Base-by-base conservation (phyloP, 2,113 vertebrate species). In the Microcebus griseorufus region DNA sequence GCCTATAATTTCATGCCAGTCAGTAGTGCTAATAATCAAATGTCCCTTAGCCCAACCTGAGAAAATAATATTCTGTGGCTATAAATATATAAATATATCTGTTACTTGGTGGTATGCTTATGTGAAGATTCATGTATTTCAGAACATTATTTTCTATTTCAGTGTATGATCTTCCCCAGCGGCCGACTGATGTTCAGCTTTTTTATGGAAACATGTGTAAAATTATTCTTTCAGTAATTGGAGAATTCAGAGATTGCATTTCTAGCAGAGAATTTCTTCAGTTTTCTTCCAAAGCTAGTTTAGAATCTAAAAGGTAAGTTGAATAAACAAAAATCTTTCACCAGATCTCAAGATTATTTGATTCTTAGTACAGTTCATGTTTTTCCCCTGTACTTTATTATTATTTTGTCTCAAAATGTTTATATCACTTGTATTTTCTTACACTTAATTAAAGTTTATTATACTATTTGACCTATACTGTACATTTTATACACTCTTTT, bases 141-240 rank as follows among this genome's bases (percentile, higher is more conserved):
- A 89, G 22, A 86, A 69, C 6, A 45, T 75, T 53, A 9, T 94
- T 87, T 93, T 97, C 76, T 95, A 9, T 97, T 97, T 69, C 88
- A 99, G 99, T 98, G 0, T 99, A 97, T 94, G 99, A 99, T 97
- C 98, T 99, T 79, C 99, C 99, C 20, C 99, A 99, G 45, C 98
- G 98, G 67, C 98, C 99, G 70, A 99, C 98, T 89, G 99, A 99
- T 93, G 98, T 99, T 65, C 99, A 98, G 81, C 98, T 99, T 70
- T 99, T 99, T 98, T 99, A 99, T 92, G 98, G 98, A 94, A 99
- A 98, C 93, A 99, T 99, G 99, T 99, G 95, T 69, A 99, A 99
- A 95, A 96, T 99, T 90, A 97, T 98, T 48, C 98, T 99, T 93
- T 99, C 98, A 22, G 97, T 99, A 85, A 82, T 99, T 45, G 99